phyloP scores from a whole-genome alignment of 2,113 vertebrate genomes.

The Albula goreensis region DNA sequence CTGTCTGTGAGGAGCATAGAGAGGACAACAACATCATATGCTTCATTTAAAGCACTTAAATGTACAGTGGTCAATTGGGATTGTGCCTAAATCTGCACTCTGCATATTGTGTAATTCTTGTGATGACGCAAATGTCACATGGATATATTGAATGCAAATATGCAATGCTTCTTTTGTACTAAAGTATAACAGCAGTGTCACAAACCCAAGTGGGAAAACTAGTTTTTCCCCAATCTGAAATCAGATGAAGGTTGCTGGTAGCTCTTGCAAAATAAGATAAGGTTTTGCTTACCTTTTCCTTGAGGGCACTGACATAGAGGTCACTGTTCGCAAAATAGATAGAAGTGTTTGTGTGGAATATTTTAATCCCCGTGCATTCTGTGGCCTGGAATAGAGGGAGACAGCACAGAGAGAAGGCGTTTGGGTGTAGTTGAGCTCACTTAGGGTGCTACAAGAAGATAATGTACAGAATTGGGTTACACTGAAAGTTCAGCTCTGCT shows the following conservation, averaged over 20 bases:
- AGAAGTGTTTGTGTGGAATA: constrained; percentile 90
- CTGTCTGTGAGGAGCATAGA: constrained; percentile 71
- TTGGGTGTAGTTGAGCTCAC: neutral
- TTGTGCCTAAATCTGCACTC: too few relatives aligned
- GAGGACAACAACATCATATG: constrained; percentile 4
- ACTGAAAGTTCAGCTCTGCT: too few relatives aligned
- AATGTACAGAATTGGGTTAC: neutral
- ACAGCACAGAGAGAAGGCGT: constrained; percentile 35
- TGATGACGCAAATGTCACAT: too few relatives aligned
- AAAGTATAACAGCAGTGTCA: too few relatives aligned
- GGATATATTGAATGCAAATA: too few relatives aligned
- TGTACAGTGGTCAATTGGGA: too few relatives aligned
- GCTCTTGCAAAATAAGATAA: neutral
- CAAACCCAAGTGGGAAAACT: neutral
- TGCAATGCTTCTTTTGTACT: too few relatives aligned
- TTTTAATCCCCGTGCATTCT: constrained; percentile 90
- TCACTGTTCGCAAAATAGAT: constrained; percentile 98
- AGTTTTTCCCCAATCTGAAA: neutral
- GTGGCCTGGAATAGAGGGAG: constrained; percentile 54
- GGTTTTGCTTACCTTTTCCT: constrained; percentile 80
- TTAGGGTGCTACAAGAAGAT: neutral
- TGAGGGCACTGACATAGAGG: constrained; percentile 81
- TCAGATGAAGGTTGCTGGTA: neutral
- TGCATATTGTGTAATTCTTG: too few relatives aligned
- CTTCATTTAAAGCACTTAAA: neutral